These are phyloP conservation scores for Heteromormyrus szaboi DNA, from an alignment of 2,797 vertebrate species.

Conservation along the genomic window DNA sequence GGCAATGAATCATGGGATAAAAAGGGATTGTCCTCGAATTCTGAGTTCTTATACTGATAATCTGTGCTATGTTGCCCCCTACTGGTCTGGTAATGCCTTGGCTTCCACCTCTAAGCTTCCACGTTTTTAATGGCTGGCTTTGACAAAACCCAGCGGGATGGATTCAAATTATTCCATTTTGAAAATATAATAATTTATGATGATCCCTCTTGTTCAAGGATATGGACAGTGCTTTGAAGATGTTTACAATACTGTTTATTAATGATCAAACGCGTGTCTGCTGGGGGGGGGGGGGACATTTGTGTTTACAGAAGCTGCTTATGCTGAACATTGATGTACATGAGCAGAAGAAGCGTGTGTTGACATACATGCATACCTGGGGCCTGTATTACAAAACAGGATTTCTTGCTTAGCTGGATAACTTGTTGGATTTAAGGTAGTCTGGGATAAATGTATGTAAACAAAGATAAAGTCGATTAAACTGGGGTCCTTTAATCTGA, in stretches of 20 bases:
- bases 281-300: not conserved
- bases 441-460: not conserved
- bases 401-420: not conserved
- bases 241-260: constrained; percentile 13
- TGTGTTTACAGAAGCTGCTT: constrained; percentile 22
- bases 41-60: not conserved
- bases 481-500: not conserved
- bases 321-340: not conserved
- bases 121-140: constrained; percentile 15
- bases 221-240: constrained; percentile 7
- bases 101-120: not conserved
- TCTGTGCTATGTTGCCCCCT: not conserved
- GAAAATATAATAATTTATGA: constrained; percentile 11
- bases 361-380: not conserved
- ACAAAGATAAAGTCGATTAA: not conserved
- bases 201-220: not conserved
- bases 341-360: not conserved
- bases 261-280: constrained; percentile 9
- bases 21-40: not conserved
- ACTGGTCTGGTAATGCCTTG: not conserved
- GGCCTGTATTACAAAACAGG: not conserved
- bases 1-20: not conserved
- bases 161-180: constrained; percentile 2
- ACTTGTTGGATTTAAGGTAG: not conserved
- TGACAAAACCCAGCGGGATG: constrained; percentile 11